Percentiles rank a stretch among this genome's conserved stretches.
Conservation (phyloP, 1,140 invertebrate species). For the Probaryconus sp. region DNA sequence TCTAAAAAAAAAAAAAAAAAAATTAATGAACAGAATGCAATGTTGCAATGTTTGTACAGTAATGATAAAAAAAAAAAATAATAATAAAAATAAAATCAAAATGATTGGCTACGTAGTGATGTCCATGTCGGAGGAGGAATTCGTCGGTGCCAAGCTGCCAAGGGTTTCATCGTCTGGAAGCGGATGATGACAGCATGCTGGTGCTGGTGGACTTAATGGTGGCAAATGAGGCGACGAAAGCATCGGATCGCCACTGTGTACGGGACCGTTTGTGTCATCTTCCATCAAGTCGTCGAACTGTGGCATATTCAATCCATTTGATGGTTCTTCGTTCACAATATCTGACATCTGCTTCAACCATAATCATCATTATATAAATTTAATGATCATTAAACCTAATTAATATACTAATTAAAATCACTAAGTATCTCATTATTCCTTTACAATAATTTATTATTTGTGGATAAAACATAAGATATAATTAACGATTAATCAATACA, state of each 20-base stretch:
- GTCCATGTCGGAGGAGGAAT: constrained; percentile 76
- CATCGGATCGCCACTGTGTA: constrained; percentile 84
- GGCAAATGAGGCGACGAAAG: constrained; percentile 80
- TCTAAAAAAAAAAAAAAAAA: neutral
- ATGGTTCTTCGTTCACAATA: constrained; percentile 77
- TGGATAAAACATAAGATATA: no score
- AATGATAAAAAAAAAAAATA: neutral
- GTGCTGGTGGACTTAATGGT: constrained; percentile 72
- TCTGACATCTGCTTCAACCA: constrained; percentile 79
- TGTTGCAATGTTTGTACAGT: neutral
- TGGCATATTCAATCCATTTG: constrained; percentile 81
- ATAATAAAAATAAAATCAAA: constrained; percentile 18
- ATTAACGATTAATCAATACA: no score
- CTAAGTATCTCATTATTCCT: no score
- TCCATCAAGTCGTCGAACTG: constrained; percentile 90
- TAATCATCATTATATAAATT: constrained; percentile 5
- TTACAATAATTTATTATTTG: no score
- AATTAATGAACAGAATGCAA: neutral
- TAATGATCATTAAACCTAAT: neutral
- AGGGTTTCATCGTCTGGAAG: constrained; percentile 75
- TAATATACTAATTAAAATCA: no score
- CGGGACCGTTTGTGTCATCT: constrained; percentile 84
- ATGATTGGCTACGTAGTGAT: constrained; percentile 74
- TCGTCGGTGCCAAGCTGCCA: constrained; percentile 74
- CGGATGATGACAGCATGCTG: constrained; percentile 70